Percentiles rank a stretch among this genome's conserved stretches.
phyloP scores from a whole-genome alignment of 2,797 vertebrate genomes.

The Platyrinchus mystaceus region DNA sequence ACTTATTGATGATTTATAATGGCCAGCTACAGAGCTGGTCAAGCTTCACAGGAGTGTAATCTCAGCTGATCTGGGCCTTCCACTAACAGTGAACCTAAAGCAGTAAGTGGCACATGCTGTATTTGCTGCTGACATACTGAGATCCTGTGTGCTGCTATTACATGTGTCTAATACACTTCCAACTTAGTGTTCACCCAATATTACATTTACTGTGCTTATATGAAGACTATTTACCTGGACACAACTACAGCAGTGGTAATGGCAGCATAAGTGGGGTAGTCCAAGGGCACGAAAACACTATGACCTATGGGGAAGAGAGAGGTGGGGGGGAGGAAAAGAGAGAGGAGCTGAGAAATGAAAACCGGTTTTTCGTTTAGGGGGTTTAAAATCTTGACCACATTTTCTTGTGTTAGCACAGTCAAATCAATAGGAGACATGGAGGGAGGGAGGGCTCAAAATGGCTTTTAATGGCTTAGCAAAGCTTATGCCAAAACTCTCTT shows the following conservation, averaged over 20 bases:
- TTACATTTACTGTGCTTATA: fast-evolving
- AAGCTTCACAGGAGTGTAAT: background rate
- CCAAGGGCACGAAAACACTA: background rate
- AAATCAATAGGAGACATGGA: conserved; percentile 33
- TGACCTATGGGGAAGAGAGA: background rate
- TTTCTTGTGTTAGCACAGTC: background rate
- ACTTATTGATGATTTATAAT: background rate
- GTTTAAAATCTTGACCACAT: background rate
- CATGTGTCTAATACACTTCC: fast-evolving
- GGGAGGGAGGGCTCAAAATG: conserved; percentile 31
- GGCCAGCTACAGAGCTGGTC: background rate
- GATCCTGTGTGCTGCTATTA: fast-evolving
- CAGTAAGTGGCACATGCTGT: background rate
- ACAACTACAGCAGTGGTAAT: background rate
- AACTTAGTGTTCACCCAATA: fast-evolving
- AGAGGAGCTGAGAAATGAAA: background rate
- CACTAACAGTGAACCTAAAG: fast-evolving
- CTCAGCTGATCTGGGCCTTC: background rate
- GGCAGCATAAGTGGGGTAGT: fast-evolving
- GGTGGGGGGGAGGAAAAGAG: fast-evolving
- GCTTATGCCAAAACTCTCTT: conserved; percentile 11
- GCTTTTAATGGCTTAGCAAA: background rate
- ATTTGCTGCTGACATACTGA: background rate
- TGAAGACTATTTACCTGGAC: background rate
- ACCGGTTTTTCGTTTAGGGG: fast-evolving